Conservation (phyloP, 2,888 invertebrate species). For the Troides oblongomaculatus region DNA sequence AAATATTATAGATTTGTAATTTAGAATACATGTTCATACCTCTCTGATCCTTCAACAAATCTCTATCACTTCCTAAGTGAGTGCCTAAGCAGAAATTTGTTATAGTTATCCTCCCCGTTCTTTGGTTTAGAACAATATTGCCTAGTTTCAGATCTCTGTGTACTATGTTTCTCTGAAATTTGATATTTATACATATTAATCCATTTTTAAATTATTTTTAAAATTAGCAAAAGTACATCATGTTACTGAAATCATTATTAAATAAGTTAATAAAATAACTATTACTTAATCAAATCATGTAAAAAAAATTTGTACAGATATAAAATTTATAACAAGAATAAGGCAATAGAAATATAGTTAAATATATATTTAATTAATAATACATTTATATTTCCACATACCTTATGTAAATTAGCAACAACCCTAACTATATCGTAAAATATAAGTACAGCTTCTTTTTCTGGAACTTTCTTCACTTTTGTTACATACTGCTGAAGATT, state of each 20-base stretch:
- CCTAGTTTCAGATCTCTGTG: constrained; percentile 89
- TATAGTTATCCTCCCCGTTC: constrained; percentile 82
- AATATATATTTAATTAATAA: too few relatives aligned
- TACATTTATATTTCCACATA: constrained; percentile 43
- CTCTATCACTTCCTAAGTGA: constrained; percentile 85
- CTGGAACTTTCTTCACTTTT: constrained; percentile 86
- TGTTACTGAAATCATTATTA: too few relatives aligned
- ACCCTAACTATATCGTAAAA: constrained; percentile 87
- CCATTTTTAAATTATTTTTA: background rate
- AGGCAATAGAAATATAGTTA: too few relatives aligned
- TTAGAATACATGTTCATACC: constrained; percentile 58
- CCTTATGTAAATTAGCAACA: constrained; percentile 86
- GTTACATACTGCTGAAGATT: constrained; percentile 89
- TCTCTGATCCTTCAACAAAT: constrained; percentile 86
- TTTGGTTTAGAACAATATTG: constrained; percentile 86
- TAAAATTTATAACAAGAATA: too few relatives aligned
- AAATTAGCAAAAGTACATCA: too few relatives aligned
- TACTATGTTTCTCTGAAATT: constrained; percentile 85
- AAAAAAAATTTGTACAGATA: too few relatives aligned
- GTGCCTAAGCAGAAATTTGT: constrained; percentile 90
- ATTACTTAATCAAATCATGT: too few relatives aligned
- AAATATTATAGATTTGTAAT: background rate
- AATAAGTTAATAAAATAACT: too few relatives aligned
- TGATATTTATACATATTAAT: background rate
- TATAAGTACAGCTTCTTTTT: constrained; percentile 86